phyloP scores from a whole-genome alignment of 1,140 invertebrate genomes.

The Drosophila nannoptera region DNA sequence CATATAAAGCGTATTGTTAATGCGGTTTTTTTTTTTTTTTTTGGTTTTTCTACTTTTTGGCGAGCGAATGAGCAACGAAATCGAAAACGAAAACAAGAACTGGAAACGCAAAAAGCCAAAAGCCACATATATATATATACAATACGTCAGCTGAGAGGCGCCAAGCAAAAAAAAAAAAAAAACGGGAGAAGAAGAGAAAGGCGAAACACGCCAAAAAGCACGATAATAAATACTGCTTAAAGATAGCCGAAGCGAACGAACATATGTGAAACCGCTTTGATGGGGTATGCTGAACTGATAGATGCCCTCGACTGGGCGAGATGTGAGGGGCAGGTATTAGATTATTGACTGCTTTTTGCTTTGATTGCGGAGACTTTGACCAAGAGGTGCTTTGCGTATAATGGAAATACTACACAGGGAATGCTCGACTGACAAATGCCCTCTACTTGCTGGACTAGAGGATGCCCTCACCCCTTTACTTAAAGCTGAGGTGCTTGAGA shows the following conservation, averaged over 20 bases:
- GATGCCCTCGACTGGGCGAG: neutral
- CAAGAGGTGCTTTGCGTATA: too few species aligned
- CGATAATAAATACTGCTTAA: conserved; percentile 13
- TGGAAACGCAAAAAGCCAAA: conserved; percentile 28
- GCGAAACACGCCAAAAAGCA: neutral
- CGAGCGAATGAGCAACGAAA: neutral
- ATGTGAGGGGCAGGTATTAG: too few species aligned
- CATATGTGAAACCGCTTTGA: neutral
- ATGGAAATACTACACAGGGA: too few species aligned
- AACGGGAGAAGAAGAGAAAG: conserved; percentile 25
- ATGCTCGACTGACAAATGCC: too few species aligned
- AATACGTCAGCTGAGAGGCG: conserved; percentile 53
- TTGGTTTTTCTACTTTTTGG: conserved; percentile 26
- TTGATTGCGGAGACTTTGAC: too few species aligned
- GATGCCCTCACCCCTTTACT: too few species aligned
- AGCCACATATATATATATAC: neutral
- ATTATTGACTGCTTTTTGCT: too few species aligned
- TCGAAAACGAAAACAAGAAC: conserved; percentile 28
- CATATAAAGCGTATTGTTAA: conserved; percentile 11
- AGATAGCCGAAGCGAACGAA: conserved; percentile 23
- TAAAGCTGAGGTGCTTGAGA: too few species aligned
- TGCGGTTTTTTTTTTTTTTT: conserved; percentile 27
- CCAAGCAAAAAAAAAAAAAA: conserved; percentile 9
- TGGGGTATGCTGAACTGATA: neutral
- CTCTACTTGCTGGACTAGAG: too few species aligned